phyloP scores from a whole-genome alignment of 2,113 vertebrate species.

The Xiphophorus hellerii region DNA sequence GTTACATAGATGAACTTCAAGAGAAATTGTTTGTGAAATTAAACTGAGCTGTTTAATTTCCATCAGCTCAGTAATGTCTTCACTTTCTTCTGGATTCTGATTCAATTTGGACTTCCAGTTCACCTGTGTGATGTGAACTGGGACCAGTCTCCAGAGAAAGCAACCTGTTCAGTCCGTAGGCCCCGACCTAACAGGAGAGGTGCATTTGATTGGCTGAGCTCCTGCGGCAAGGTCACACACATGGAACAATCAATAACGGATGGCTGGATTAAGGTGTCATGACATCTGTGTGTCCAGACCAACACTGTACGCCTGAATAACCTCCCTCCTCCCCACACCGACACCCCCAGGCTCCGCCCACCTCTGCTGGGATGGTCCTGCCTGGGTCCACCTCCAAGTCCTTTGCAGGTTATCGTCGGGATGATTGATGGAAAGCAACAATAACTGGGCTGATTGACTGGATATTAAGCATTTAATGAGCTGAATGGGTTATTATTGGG shows the following conservation, averaged over 20 bases:
- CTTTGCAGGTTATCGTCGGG: neutral
- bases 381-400: neutral
- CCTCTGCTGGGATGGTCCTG: neutral
- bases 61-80: neutral
- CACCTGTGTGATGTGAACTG: neutral
- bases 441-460: neutral
- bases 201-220: constrained; percentile 72
- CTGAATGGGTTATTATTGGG: neutral
- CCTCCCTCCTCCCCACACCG: constrained; percentile 7
- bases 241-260: constrained; percentile 80
- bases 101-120: neutral
- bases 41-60: neutral
- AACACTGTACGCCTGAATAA: constrained; percentile 63
- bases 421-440: neutral
- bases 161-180: constrained; percentile 16
- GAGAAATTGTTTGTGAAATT: neutral
- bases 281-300: constrained; percentile 70
- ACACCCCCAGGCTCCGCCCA: neutral
- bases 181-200: constrained; percentile 31
- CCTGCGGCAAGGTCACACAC: constrained; percentile 74
- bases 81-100: neutral
- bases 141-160: neutral
- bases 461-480: neutral
- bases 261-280: constrained; percentile 78
- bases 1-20: neutral